Percentiles rank a stretch among this genome's conserved stretches.
Conservation (phyloP, 2,888 invertebrate species). For the Coleophora deauratella region DNA sequence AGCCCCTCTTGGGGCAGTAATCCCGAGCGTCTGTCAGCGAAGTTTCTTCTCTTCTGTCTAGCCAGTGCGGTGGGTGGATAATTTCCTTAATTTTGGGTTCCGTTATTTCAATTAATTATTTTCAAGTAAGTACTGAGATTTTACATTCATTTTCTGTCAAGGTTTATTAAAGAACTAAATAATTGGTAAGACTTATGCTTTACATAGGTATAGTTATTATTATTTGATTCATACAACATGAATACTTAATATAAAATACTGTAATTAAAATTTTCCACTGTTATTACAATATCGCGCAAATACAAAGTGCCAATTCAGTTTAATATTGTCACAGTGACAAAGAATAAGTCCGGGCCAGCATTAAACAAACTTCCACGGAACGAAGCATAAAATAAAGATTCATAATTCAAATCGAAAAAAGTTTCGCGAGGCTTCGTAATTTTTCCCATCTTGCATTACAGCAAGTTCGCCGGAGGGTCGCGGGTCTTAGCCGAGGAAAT, state of each 20-base stretch:
- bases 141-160: no score
- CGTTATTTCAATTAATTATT: not conserved
- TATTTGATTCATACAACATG: no score
- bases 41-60: slow-evolving; percentile 31
- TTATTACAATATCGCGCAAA: not conserved
- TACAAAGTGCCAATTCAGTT: slow-evolving; percentile 26
- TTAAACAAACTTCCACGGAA: slow-evolving; percentile 61
- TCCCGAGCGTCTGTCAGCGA: slow-evolving; percentile 37
- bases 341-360: slow-evolving; percentile 50
- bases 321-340: slow-evolving; percentile 50
- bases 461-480: slow-evolving; percentile 65
- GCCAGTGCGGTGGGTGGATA: slow-evolving; percentile 22
- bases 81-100: slow-evolving; percentile 13
- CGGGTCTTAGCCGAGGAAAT: slow-evolving; percentile 55
- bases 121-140: not conserved
- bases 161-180: no score
- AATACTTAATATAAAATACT: no score
- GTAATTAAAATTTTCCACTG: no score
- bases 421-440: slow-evolving; percentile 63
- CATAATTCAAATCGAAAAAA: slow-evolving; percentile 75
- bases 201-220: no score
- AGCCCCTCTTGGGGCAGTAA: slow-evolving; percentile 46
- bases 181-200: no score
- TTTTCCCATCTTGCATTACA: slow-evolving; percentile 70
- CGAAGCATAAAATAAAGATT: slow-evolving; percentile 70